phyloP scores from a whole-genome alignment of 2,888 invertebrate genomes.

The Achlya flavicornis region DNA sequence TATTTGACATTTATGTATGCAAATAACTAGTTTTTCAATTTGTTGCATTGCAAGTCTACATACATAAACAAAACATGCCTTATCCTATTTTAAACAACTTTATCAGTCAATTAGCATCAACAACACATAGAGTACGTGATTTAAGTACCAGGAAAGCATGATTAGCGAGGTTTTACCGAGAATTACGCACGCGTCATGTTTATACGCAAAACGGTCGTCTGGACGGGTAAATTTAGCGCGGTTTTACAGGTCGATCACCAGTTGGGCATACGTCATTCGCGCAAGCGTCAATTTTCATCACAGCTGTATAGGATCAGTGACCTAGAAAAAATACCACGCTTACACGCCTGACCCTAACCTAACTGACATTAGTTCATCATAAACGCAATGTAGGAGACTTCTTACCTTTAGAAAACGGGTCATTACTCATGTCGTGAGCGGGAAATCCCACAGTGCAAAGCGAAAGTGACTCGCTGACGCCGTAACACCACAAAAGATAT shows the following conservation, averaged over 20 bases:
- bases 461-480: constrained; percentile 77
- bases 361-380: constrained; percentile 32
- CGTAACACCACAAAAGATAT: constrained; percentile 54
- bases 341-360: constrained; percentile 68
- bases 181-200: constrained; percentile 34
- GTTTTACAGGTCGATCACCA: constrained; percentile 73
- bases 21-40: not conserved
- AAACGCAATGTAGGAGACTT: constrained; percentile 8
- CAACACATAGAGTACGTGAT: constrained; percentile 22
- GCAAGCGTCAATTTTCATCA: constrained; percentile 63
- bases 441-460: constrained; percentile 73
- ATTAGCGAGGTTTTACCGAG: constrained; percentile 34
- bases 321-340: constrained; percentile 78
- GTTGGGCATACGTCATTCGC: constrained; percentile 66
- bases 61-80: constrained; percentile 7
- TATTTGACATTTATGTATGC: not conserved
- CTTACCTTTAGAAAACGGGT: constrained; percentile 59
- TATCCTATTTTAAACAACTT: not conserved
- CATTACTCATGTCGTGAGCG: constrained; percentile 58
- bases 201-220: constrained; percentile 46
- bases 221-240: constrained; percentile 65
- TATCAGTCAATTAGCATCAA: constrained; percentile 18
- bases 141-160: constrained; percentile 35
- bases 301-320: constrained; percentile 79
- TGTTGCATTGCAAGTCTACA: not conserved